Evolutionary conservation across 1,140 invertebrate species (phyloP), one percentile per base, ranked within the genome.

Genomic region (Acromyrmex heyeri): DNA sequence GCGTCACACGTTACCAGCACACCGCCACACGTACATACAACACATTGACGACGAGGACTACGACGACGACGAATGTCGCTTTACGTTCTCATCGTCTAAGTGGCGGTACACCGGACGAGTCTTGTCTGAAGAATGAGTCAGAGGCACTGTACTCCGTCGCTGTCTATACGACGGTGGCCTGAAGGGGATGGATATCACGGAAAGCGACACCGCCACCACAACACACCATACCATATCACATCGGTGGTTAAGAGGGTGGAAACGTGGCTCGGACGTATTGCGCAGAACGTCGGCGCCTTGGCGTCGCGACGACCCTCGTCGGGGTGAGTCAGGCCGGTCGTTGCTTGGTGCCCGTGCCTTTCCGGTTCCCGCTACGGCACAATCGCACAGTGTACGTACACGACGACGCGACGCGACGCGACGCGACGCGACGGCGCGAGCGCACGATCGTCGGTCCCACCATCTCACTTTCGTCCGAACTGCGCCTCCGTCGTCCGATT

Each of bases 271-370:
- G 67, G 44, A 14, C 73, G 61, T 82, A 91, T 78, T 88, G 90
- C 90, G 90, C 90, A 91, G 87, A 89, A 91, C 90, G 82, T 44
- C 81, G 77, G 86, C 86, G 91, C 86, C 67, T 57, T 69, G 78
- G 87, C 82, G 86, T 83, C 86, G 72, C 85, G 79, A 53, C 76
- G 87, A 86, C 86, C 81, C 83, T 72, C 73, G 30, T 69, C 64
- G 65, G 82, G 61, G 72, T 57, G 50, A 81, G 79, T 82, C 77
- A 76, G 38, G 57, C 18, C 76, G 86, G 79, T 88, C 89, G 89
- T 88, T 90, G 85, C 77, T 89, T 86, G 81, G 88, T 87, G 76
- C 62, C 72, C 69, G 65, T 73, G 78, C 62, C 86, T 88, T 72
- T 18, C 57, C 67, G 27, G 27, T 61, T 72, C 24, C 69, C 67